These are phyloP conservation scores for Anthoptus insignis DNA, from an alignment of 2,888 invertebrate species.

Conservation along the genomic window DNA sequence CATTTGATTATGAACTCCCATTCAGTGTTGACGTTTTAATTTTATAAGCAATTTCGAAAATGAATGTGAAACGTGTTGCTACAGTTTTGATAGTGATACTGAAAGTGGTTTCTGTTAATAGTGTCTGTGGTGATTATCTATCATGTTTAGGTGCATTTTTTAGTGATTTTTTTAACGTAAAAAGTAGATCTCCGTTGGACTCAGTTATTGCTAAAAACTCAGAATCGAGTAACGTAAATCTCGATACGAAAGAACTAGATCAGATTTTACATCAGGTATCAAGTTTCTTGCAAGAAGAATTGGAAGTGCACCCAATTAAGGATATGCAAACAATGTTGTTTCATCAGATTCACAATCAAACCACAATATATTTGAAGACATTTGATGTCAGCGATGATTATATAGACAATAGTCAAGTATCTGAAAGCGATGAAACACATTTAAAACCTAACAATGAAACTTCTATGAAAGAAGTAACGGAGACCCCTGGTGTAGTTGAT, in stretches of 20 bases:
- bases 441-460: slow-evolving; percentile 6
- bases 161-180: slow-evolving; percentile 54
- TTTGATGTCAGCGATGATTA: slow-evolving; percentile 55
- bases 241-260: slow-evolving; percentile 51
- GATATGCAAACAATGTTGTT: slow-evolving; percentile 46
- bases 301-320: slow-evolving; percentile 52
- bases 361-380: slow-evolving; percentile 63
- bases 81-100: slow-evolving; percentile 53
- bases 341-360: slow-evolving; percentile 57
- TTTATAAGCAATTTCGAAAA: slow-evolving; percentile 57
- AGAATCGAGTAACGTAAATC: slow-evolving; percentile 35
- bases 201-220: slow-evolving; percentile 28
- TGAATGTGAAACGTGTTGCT: slow-evolving; percentile 49
- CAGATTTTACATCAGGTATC: slow-evolving; percentile 59
- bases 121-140: slow-evolving; percentile 65
- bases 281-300: slow-evolving; percentile 58
- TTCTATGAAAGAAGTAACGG: slow-evolving; percentile 14
- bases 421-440: slow-evolving; percentile 47
- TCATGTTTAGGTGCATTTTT: slow-evolving; percentile 61
- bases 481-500: slow-evolving; percentile 18
- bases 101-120: slow-evolving; percentile 48
- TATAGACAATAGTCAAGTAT: slow-evolving; percentile 45
- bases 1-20: slow-evolving; percentile 68
- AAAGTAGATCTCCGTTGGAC: slow-evolving; percentile 19
- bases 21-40: slow-evolving; percentile 61